These are phyloP conservation scores for Spatulosminthurus flaviceps DNA, from an alignment of 2,888 invertebrate species.

Conservation along the genomic window DNA sequence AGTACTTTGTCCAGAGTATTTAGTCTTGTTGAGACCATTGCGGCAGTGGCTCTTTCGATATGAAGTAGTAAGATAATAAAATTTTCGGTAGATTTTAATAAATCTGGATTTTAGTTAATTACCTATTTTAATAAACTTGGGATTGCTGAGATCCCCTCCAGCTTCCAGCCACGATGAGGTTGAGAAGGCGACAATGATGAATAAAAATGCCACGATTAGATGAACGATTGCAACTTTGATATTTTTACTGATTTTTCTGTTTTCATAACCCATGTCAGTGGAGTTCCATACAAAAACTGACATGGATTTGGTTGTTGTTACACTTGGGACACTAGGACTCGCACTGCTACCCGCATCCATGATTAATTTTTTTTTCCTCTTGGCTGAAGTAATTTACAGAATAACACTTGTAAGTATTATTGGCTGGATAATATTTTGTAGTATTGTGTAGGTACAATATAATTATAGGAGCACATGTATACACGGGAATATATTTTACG, in stretches of 20 bases:
- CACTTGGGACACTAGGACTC: slow-evolving; percentile 53
- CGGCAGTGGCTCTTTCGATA: too few species aligned
- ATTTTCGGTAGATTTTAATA: too few species aligned
- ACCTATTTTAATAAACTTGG: slow-evolving; percentile 85
- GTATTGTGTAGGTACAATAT: background rate
- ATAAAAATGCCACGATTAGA: slow-evolving; percentile 73
- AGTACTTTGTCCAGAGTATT: too few species aligned
- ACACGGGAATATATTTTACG: too few species aligned
- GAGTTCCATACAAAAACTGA: slow-evolving; percentile 62
- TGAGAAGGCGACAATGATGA: slow-evolving; percentile 82
- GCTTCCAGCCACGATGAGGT: slow-evolving; percentile 89
- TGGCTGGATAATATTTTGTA: background rate
- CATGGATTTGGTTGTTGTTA: slow-evolving; percentile 60
- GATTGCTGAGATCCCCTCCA: slow-evolving; percentile 78
- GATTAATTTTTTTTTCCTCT: too few species aligned
- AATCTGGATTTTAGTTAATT: too few species aligned
- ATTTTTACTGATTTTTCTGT: slow-evolving; percentile 48
- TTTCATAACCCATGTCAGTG: slow-evolving; percentile 52
- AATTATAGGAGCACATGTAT: too few species aligned
- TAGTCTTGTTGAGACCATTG: too few species aligned
- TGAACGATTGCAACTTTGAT: slow-evolving; percentile 53
- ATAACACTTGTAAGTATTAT: background rate
- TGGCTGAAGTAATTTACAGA: background rate
- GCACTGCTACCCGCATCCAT: slow-evolving; percentile 53
- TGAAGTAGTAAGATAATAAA: too few species aligned